Conservation (phyloP, 2,113 vertebrate species). For the Carassius auratus region DNA sequence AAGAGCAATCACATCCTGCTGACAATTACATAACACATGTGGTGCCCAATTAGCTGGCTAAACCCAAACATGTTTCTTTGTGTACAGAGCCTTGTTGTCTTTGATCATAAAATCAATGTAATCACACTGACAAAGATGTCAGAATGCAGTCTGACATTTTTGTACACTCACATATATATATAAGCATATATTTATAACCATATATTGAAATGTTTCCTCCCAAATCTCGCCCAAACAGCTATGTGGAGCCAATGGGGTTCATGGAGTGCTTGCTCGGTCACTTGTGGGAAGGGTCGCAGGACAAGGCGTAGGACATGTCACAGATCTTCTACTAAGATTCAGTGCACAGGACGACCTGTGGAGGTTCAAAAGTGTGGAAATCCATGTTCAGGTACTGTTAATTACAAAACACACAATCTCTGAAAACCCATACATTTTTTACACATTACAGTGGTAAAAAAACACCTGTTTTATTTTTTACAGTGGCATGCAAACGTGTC, state of each 20-base stretch:
- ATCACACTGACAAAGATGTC: conserved; percentile 11
- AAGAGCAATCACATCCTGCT: not conserved
- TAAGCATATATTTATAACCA: not conserved
- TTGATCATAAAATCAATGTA: conserved; percentile 51
- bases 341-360: conserved; percentile 75
- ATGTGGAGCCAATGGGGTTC: conserved; percentile 82
- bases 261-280: conserved; percentile 84
- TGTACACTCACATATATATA: not conserved
- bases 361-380: conserved; percentile 84
- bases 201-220: not conserved
- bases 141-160: not conserved
- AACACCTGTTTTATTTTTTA: conserved; percentile 28
- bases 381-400: conserved; percentile 79
- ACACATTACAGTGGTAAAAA: too few species aligned
- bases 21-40: conserved; percentile 24
- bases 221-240: conserved; percentile 61
- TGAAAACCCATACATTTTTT: not conserved
- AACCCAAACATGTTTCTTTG: conserved; percentile 9
- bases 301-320: conserved; percentile 77
- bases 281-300: conserved; percentile 81
- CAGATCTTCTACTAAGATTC: conserved; percentile 58
- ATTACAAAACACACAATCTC: not conserved
- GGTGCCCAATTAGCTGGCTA: conserved; percentile 34
- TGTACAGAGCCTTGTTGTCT: conserved; percentile 13
- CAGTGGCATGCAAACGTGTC: conserved; percentile 68